Base-by-base conservation (phyloP, 2,113 vertebrate genomes). In the Etheostoma spectabile region DNA sequence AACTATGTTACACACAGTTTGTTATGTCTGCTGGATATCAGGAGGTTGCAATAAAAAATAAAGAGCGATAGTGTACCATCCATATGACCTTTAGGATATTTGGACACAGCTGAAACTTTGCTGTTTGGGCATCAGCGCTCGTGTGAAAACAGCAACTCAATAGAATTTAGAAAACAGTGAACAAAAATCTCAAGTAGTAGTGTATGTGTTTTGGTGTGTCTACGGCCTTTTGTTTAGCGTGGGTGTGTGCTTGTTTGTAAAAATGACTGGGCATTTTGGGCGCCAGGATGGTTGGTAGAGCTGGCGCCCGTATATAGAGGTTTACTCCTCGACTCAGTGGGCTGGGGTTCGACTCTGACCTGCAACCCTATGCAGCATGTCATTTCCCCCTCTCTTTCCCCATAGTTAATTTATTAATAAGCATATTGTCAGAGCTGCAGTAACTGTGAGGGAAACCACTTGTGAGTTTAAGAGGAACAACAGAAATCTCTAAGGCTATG, bases 391-490 rank as follows among this genome's bases (percentile, higher is more conserved):
- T 30, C 30, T 30, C 30, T 30, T 3, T 30, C 30, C 30, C 30
- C 30, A 30, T 30, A 30, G 30, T 30, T 30, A 30, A 30, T 30
- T 30, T 30, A 73, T 88, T 85, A 88, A 84, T 80, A 75, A 79
- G 64, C 48, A 57, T 27, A 87, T 42, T 86, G 84, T 84, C 45
- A 67, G 46, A 62, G 56, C 49, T 14, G 5, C 71, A 15, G 67
- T 33, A 59, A 80, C 42, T 14, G 33, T 33, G 46, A 79, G 12
- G 49, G 62, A 73, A 86, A 65, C 27, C 64, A 56, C 51, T 73
- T 71, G 66, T 77, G 61, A 79, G 48, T 80, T 78, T 66, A 70
- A 75, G 55, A 77, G 81, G 67, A 84, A 80, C 66, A 83, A 63
- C 75, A 87, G 68, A 76, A 75, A 68, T 74, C 72, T 74, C 45